A percentile compares a stretch with the other conserved stretches of the same genome.
Conservation (phyloP, 2,797 vertebrate species). For the Ataeniobius toweri region DNA sequence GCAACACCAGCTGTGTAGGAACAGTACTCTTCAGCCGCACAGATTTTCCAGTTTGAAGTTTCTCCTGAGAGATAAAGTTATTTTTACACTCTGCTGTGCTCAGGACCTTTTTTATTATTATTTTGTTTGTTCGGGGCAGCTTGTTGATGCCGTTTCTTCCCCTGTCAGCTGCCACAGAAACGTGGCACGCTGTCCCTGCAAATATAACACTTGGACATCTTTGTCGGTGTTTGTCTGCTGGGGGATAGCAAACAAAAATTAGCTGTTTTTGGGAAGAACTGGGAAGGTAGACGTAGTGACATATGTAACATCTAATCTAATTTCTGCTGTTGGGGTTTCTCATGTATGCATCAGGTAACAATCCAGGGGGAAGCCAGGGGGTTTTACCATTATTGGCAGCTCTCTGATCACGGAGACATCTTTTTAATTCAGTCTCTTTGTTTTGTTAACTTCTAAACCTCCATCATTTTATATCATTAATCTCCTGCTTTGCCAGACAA, state of each 20-base stretch:
- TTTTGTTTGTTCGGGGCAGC: slow-evolving; percentile 51
- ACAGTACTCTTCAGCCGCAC: slow-evolving; percentile 22
- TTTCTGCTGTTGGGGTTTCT: slow-evolving; percentile 12
- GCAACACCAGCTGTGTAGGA: slow-evolving; percentile 50
- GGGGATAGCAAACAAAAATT: slow-evolving; percentile 22
- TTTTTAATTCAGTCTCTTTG: slow-evolving; percentile 62
- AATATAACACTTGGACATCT: slow-evolving; percentile 45
- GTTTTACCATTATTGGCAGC: slow-evolving; percentile 37
- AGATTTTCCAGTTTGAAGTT: slow-evolving; percentile 53
- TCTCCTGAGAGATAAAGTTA: slow-evolving; percentile 61
- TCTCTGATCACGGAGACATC: slow-evolving; percentile 56
- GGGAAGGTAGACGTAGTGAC: not conserved
- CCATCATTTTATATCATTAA: slow-evolving; percentile 77
- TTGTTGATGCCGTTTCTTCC: slow-evolving; percentile 44
- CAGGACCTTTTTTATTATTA: slow-evolving; percentile 53
- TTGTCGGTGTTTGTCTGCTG: slow-evolving; percentile 40
- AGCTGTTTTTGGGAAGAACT: slow-evolving; percentile 12
- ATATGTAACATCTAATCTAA: not conserved
- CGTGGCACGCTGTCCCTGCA: slow-evolving; percentile 41
- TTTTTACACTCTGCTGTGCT: slow-evolving; percentile 55
- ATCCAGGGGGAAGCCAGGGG: slow-evolving; percentile 32
- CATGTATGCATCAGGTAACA: slow-evolving; percentile 6
- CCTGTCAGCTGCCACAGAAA: slow-evolving; percentile 60
- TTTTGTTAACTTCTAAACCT: slow-evolving; percentile 75
- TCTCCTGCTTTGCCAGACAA: slow-evolving; percentile 73